Percentiles rank a stretch among this genome's conserved stretches.
phyloP scores from a whole-genome alignment of 2,113 vertebrate genomes.

The Macaca mulatta region DNA sequence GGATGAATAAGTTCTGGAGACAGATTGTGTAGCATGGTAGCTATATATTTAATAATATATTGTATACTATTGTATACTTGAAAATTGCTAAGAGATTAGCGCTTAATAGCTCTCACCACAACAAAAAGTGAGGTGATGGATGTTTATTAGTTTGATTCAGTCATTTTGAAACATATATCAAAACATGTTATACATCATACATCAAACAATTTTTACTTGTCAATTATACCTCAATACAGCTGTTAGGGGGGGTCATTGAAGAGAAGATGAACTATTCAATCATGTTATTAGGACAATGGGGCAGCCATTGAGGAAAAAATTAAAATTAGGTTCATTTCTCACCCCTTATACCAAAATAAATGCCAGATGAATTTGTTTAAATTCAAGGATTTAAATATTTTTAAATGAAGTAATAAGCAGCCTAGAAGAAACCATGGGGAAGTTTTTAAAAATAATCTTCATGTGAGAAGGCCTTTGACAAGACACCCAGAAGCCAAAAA shows the following conservation, averaged over 20 bases:
- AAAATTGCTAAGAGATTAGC: neutral
- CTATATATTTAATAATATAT: neutral
- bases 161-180: neutral
- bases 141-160: neutral
- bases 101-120: neutral
- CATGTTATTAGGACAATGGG: neutral
- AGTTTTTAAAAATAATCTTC: neutral
- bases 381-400: neutral
- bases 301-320: conserved; percentile 8
- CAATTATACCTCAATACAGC: neutral
- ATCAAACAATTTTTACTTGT: neutral
- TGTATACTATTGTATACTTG: neutral
- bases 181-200: neutral
- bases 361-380: neutral
- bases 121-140: neutral
- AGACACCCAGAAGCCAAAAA: neutral
- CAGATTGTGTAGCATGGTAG: neutral
- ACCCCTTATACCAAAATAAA: neutral
- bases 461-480: neutral
- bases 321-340: neutral
- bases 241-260: neutral
- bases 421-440: neutral
- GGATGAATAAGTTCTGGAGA: neutral
- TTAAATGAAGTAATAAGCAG: conserved; percentile 7
- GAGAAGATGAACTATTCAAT: neutral